Percentiles rank a stretch among this genome's conserved stretches.
Conservation (phyloP, 2,888 invertebrate species). For the Acutogordius australiensis region DNA sequence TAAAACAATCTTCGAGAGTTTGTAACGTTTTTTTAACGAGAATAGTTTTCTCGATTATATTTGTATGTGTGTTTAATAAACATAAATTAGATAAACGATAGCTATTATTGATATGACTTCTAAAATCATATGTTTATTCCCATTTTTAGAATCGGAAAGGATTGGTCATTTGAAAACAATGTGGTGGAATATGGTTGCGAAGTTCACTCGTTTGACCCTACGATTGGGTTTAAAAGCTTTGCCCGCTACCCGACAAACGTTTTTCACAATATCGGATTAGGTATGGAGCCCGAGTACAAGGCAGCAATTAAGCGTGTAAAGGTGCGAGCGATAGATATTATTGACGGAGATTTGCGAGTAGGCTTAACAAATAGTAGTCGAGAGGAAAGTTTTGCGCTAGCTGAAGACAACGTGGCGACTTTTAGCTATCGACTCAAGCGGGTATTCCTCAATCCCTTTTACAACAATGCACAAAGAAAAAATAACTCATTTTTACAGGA, state of each 20-base stretch:
- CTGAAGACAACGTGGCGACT: background rate
- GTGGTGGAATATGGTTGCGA: background rate
- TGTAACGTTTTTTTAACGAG: too few species aligned
- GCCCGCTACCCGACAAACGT: background rate
- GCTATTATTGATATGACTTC: too few species aligned
- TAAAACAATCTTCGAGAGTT: too few species aligned
- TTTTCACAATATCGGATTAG: background rate
- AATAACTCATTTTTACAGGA: background rate
- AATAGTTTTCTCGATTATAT: too few species aligned
- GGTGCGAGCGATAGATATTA: background rate
- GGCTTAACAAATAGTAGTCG: background rate
- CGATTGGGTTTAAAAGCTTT: background rate
- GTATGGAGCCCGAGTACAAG: background rate
- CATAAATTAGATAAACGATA: too few species aligned
- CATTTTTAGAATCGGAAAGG: background rate
- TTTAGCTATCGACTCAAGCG: background rate
- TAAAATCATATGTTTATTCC: background rate
- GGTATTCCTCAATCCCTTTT: too few species aligned
- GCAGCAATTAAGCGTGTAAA: background rate
- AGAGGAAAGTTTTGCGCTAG: background rate
- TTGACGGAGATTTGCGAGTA: background rate
- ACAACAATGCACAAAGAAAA: too few species aligned
- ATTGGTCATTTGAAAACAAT: background rate
- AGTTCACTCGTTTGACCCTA: background rate
- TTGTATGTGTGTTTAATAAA: too few species aligned